These are phyloP conservation scores for Cotesia chilonis DNA, from an alignment of 1,140 invertebrate genomes.

Conservation along the genomic window DNA sequence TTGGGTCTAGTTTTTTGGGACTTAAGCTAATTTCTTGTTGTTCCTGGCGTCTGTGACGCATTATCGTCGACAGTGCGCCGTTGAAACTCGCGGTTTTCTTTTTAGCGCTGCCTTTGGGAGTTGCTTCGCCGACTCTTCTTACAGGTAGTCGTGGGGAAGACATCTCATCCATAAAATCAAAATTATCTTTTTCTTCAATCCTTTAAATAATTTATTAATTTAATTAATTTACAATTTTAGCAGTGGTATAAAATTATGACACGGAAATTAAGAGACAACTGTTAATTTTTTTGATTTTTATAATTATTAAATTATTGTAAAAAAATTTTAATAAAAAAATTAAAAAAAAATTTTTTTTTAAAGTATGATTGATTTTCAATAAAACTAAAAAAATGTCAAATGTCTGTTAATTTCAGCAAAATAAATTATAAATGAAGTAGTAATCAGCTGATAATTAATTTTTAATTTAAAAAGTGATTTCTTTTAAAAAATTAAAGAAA, in stretches of 20 bases:
- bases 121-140: conserved; percentile 69
- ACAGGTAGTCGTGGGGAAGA: conserved; percentile 72
- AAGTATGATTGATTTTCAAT: too few relatives aligned
- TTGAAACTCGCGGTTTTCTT: conserved; percentile 81
- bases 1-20: conserved; percentile 57
- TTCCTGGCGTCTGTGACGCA: conserved; percentile 73
- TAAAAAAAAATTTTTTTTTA: not conserved
- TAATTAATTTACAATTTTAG: conserved; percentile 10
- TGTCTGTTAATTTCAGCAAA: too few relatives aligned
- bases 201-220: conserved; percentile 43
- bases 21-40: conserved; percentile 65
- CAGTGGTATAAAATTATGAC: not conserved
- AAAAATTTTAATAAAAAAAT: conserved; percentile 13
- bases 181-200: conserved; percentile 72
- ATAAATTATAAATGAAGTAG: too few relatives aligned
- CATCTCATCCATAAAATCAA: conserved; percentile 81
- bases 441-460: too few relatives aligned
- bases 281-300: not conserved
- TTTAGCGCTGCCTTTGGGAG: conserved; percentile 76
- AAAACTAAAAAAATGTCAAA: not conserved
- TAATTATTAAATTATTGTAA: not conserved
- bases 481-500: too few relatives aligned
- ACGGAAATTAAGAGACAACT: not conserved
- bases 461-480: too few relatives aligned
- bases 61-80: conserved; percentile 78